These are phyloP conservation scores for Paramormyrops kingsleyae DNA, from an alignment of 2,113 vertebrate genomes.

Conservation along the genomic window DNA sequence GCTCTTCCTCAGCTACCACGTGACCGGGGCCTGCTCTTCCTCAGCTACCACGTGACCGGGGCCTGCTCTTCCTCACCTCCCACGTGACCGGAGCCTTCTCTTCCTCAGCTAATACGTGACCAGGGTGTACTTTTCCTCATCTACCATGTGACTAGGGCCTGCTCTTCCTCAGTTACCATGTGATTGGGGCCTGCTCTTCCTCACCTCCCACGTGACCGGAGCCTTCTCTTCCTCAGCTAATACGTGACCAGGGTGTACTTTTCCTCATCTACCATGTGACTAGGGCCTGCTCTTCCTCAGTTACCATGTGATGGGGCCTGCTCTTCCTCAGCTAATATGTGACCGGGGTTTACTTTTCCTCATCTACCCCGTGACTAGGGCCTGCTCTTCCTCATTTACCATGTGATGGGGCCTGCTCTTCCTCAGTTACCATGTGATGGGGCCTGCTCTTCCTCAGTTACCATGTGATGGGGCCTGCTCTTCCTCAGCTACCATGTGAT, in stretches of 20 bases:
- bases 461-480: not conserved
- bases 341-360: not conserved
- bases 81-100: no score
- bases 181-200: not conserved
- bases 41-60: not conserved
- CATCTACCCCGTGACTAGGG: not conserved
- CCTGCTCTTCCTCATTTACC: not conserved
- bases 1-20: not conserved
- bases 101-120: not conserved
- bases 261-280: not conserved
- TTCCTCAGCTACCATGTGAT: not conserved
- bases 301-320: no score
- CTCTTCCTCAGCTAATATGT: not conserved
- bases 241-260: rapidly evolving
- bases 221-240: not conserved
- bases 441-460: not conserved
- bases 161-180: not conserved
- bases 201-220: not conserved
- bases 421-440: not conserved
- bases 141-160: not conserved
- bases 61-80: not conserved
- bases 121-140: not conserved
- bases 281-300: not conserved
- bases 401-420: not conserved
- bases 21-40: not conserved